Evolutionary conservation across 2,888 invertebrate genomes (phyloP).

Genomic region (Orthosia incerta): DNA sequence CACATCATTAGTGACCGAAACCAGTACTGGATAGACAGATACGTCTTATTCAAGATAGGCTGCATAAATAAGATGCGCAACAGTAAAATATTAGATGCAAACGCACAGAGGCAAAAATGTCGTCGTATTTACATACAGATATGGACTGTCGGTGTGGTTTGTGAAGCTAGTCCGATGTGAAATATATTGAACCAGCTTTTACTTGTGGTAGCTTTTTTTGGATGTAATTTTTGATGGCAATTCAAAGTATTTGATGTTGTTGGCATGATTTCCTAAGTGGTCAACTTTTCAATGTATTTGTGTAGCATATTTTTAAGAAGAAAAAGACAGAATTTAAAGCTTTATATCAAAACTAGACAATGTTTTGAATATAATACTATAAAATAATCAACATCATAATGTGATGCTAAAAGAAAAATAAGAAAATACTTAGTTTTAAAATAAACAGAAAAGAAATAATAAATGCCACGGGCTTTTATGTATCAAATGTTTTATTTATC

Average conservation of each 20-base stretch:
- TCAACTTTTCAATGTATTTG: neutral
- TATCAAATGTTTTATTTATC: conserved; percentile 22
- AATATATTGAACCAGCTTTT: conserved; percentile 49
- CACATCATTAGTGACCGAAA: conserved; percentile 87
- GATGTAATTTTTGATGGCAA: conserved; percentile 52
- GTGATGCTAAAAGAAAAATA: neutral
- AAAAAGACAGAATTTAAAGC: no score
- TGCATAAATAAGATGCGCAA: conserved; percentile 85
- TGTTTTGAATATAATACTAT: neutral
- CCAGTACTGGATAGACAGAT: conserved; percentile 80
- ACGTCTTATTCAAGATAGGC: conserved; percentile 82
- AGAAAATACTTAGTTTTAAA: neutral
- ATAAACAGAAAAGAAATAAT: neutral
- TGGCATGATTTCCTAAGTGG: neutral
- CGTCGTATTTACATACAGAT: conserved; percentile 83
- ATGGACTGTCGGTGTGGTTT: conserved; percentile 73
- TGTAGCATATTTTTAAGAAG: no score
- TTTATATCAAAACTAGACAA: no score
- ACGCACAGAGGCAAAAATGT: conserved; percentile 87
- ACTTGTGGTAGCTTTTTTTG: conserved; percentile 41
- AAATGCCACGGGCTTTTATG: neutral
- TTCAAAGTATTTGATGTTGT: neutral
- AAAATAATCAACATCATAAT: neutral
- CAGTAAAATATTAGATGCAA: conserved; percentile 89
- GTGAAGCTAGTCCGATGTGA: conserved; percentile 53